phyloP scores from a whole-genome alignment of 2,888 invertebrate species.

The Colletes collaris region DNA sequence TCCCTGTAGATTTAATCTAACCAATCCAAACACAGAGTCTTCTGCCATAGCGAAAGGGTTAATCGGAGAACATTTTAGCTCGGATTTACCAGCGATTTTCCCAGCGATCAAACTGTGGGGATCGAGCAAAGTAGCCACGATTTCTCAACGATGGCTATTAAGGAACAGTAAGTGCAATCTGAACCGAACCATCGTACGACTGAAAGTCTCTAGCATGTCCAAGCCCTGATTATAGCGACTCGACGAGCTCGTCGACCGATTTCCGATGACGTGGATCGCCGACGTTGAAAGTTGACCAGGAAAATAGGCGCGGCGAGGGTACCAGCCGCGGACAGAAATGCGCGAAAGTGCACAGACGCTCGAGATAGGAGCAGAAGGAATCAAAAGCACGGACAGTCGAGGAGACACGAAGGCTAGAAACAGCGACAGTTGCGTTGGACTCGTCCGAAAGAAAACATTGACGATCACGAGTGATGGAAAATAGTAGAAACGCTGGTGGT shows the following conservation, averaged over 20 bases:
- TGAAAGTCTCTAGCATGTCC: too few species aligned
- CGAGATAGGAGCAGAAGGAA: slow-evolving; percentile 45
- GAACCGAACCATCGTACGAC: too few species aligned
- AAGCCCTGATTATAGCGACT: not conserved
- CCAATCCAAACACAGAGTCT: too few species aligned
- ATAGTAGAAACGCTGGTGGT: too few species aligned
- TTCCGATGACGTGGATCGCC: not conserved
- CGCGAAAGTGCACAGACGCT: slow-evolving; percentile 45
- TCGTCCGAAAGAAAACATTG: not conserved
- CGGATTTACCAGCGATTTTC: too few species aligned
- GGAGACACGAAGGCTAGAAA: slow-evolving; percentile 37
- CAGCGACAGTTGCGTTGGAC: slow-evolving; percentile 35
- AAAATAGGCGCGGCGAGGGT: slow-evolving; percentile 32
- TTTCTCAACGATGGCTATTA: too few species aligned
- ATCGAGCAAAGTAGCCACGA: too few species aligned
- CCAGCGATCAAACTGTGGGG: too few species aligned
- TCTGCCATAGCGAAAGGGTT: too few species aligned
- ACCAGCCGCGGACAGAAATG: slow-evolving; percentile 24
- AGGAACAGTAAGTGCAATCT: too few species aligned
- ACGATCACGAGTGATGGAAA: not conserved
- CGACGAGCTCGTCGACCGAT: slow-evolving; percentile 9
- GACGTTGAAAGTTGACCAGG: slow-evolving; percentile 19
- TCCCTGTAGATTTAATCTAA: too few species aligned
- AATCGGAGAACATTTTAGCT: too few species aligned
- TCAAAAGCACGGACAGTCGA: slow-evolving; percentile 32